Conservation (phyloP, 35 echinoderm and acorn worm species). For the Holothuria glaberrima region DNA sequence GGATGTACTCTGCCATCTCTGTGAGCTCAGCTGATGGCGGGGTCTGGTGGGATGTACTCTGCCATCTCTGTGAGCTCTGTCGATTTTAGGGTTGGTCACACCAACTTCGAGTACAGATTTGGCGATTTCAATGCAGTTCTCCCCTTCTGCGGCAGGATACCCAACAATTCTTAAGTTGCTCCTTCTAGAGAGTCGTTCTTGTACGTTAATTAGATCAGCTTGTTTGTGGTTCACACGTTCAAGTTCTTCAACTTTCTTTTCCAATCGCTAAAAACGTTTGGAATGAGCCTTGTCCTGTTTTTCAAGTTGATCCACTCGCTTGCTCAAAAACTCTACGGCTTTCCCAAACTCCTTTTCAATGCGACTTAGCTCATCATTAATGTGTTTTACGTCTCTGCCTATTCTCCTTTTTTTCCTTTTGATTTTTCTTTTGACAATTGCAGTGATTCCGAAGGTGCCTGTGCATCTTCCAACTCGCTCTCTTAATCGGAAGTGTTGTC, state of each 20-base stretch:
- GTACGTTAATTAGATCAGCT: conserved; percentile 11
- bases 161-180: conserved; percentile 32
- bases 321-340: neutral
- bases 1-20: neutral
- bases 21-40: neutral
- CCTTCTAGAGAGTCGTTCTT: conserved; percentile 18
- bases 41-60: neutral
- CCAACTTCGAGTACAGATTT: conserved; percentile 1
- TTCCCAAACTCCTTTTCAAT: conserved; percentile 16
- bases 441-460: neutral
- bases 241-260: neutral
- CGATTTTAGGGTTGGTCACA: neutral
- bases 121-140: conserved; percentile 9
- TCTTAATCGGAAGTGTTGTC: no score
- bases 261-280: neutral
- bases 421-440: neutral
- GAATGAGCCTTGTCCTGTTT: neutral
- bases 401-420: neutral
- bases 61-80: conserved; percentile 26
- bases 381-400: conserved; percentile 15
- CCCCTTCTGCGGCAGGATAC: no score
- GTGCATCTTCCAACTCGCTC: neutral
- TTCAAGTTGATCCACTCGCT: conserved; percentile 14
- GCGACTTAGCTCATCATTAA: neutral
- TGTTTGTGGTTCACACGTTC: neutral